These are phyloP conservation scores for Hecatera dysodea DNA, from an alignment of 2,888 invertebrate species.

Conservation along the genomic window DNA sequence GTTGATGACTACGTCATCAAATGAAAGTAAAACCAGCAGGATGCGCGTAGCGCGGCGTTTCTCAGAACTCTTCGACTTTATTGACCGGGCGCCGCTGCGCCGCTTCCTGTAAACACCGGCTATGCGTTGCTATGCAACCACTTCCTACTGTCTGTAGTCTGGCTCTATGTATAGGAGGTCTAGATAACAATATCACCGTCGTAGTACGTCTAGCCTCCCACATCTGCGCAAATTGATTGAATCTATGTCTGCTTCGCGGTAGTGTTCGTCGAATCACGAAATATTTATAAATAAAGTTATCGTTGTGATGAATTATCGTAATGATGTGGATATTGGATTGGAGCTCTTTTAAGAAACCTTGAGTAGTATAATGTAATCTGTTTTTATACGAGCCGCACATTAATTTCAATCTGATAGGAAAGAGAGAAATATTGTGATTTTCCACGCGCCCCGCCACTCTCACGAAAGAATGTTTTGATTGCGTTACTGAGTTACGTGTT, in stretches of 20 bases:
- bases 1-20: constrained; percentile 55
- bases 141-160: constrained; percentile 30
- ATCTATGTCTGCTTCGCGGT: constrained; percentile 3
- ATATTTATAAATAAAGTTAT: constrained; percentile 46
- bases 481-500: constrained; percentile 43
- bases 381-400: constrained; percentile 48
- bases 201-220: constrained; percentile 20
- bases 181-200: constrained; percentile 47
- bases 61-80: constrained; percentile 56
- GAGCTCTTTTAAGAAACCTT: constrained; percentile 46
- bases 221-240: constrained; percentile 8
- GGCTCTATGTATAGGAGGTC: neutral
- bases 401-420: constrained; percentile 50
- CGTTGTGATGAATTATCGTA: constrained; percentile 38
- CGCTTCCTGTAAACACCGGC: constrained; percentile 43
- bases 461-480: constrained; percentile 51
- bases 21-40: constrained; percentile 65
- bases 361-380: constrained; percentile 22
- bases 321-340: constrained; percentile 32
- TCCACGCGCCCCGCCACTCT: constrained; percentile 15
- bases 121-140: constrained; percentile 55
- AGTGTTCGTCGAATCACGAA: constrained; percentile 27
- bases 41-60: constrained; percentile 43
- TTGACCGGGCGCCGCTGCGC: constrained; percentile 52
- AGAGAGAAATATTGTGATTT: constrained; percentile 46